Evolutionary conservation across 2,888 invertebrate genomes (phyloP).

Genomic region (Sesia apiformis): DNA sequence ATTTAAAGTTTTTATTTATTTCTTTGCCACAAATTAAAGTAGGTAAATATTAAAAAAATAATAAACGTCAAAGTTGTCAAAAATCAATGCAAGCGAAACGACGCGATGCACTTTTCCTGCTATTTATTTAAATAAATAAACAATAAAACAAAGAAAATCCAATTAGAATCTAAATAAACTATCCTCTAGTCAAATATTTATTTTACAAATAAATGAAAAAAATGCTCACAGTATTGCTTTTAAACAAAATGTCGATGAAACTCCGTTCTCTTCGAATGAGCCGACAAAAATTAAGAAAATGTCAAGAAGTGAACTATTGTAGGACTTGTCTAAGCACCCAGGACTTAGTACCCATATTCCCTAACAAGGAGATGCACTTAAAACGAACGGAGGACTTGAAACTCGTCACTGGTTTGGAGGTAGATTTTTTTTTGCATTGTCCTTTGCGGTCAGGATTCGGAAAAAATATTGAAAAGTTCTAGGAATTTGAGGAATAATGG

Average conservation of each 20-base stretch:
- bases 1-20: no score
- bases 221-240: conserved; percentile 5
- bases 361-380: conserved; percentile 1
- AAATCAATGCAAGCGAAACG: no score
- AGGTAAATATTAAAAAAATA: no score
- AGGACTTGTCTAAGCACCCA: conserved; percentile 7
- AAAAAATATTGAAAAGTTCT: no score
- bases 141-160: no score
- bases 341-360: conserved; percentile 8
- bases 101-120: neutral
- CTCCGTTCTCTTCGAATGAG: neutral
- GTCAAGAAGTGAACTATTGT: conserved; percentile 4
- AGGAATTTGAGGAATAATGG: no score
- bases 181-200: neutral
- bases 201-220: neutral
- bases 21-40: no score
- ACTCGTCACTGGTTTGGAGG: conserved; percentile 8
- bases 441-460: no score
- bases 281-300: conserved; percentile 2
- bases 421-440: neutral
- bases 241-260: conserved; percentile 5
- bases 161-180: no score
- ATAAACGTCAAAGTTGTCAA: no score
- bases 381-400: conserved; percentile 6
- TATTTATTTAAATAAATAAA: neutral